Conservation (phyloP, 2,113 vertebrate species). For the Cyprinodon brontotheroides region DNA sequence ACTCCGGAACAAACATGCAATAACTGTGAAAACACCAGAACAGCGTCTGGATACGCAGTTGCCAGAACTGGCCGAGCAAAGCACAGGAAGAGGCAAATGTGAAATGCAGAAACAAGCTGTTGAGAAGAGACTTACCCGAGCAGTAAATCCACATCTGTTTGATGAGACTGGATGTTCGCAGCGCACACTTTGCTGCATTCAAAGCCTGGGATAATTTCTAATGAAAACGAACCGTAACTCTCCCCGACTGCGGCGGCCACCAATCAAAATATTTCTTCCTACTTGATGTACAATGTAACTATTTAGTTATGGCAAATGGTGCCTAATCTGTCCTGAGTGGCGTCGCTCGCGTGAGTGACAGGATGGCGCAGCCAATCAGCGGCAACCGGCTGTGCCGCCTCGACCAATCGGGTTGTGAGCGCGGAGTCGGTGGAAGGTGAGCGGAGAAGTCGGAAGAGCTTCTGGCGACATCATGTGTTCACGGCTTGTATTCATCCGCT, state of each 20-base stretch:
- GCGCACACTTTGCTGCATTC: slow-evolving; percentile 44
- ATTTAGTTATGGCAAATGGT: slow-evolving; percentile 81
- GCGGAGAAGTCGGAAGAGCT: slow-evolving; percentile 66
- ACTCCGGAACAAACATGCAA: slow-evolving; percentile 30
- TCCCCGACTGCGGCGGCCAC: slow-evolving; percentile 43
- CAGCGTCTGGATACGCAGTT: slow-evolving; percentile 32
- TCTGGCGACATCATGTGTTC: slow-evolving; percentile 71
- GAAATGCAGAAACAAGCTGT: slow-evolving; percentile 53
- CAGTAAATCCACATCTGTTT: slow-evolving; percentile 79
- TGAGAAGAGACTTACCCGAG: slow-evolving; percentile 78
- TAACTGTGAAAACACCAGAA: not conserved
- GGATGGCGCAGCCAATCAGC: slow-evolving; percentile 61
- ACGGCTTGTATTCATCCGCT: slow-evolving; percentile 76
- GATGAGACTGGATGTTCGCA: slow-evolving; percentile 43
- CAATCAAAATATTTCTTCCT: slow-evolving; percentile 58
- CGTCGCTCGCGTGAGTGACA: slow-evolving; percentile 65
- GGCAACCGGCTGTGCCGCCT: not conserved
- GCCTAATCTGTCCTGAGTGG: slow-evolving; percentile 80
- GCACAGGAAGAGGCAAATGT: slow-evolving; percentile 36
- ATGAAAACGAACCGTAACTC: slow-evolving; percentile 11
- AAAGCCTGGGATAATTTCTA: slow-evolving; percentile 3
- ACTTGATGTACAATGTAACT: slow-evolving; percentile 75
- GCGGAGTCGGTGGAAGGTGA: slow-evolving; percentile 60
- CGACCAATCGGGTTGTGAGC: slow-evolving; percentile 63
- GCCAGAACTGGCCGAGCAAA: slow-evolving; percentile 25